A percentile compares a stretch with the other conserved stretches of the same genome.
Evolutionary conservation across 2,113 vertebrate genomes (phyloP).

Genomic region (Triplophysa dalaica): DNA sequence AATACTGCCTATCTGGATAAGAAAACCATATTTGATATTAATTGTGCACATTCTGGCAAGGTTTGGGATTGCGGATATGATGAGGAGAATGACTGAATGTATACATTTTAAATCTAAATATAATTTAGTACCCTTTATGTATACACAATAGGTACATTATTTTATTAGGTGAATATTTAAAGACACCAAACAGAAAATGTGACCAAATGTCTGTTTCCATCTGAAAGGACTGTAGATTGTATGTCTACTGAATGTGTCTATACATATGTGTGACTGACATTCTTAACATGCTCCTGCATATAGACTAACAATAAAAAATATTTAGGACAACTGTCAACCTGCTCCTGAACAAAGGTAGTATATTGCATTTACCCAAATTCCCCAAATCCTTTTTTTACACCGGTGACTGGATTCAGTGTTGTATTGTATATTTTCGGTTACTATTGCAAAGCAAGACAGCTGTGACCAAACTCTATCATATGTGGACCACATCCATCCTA

Average conservation of each 20-base stretch:
- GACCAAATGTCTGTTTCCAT: too few relatives aligned
- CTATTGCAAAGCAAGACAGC: slow-evolving; percentile 40
- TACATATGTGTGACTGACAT: neutral
- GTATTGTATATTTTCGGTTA: slow-evolving; percentile 45
- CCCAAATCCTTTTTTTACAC: slow-evolving; percentile 25
- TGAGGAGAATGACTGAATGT: too few relatives aligned
- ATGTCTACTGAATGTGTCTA: neutral
- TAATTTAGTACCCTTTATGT: too few relatives aligned
- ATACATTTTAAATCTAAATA: too few relatives aligned
- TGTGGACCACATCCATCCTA: slow-evolving; percentile 52
- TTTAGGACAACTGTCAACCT: neutral
- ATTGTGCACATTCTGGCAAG: too few relatives aligned
- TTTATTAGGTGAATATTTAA: too few relatives aligned
- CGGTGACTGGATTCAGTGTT: slow-evolving; percentile 14
- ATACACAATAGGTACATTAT: too few relatives aligned
- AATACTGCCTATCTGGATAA: too few relatives aligned
- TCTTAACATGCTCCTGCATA: neutral
- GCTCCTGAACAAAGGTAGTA: neutral
- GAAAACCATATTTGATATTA: too few relatives aligned
- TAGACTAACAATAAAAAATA: neutral
- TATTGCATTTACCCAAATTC: slow-evolving; percentile 16
- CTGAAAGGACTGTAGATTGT: too few relatives aligned
- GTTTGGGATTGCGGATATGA: too few relatives aligned
- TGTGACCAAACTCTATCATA: slow-evolving; percentile 58
- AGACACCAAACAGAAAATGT: too few relatives aligned